Evolutionary conservation across 2,888 invertebrate genomes (phyloP), one percentile per base, ranked within the genome.

Genomic region (Dioctria rufipes): DNA sequence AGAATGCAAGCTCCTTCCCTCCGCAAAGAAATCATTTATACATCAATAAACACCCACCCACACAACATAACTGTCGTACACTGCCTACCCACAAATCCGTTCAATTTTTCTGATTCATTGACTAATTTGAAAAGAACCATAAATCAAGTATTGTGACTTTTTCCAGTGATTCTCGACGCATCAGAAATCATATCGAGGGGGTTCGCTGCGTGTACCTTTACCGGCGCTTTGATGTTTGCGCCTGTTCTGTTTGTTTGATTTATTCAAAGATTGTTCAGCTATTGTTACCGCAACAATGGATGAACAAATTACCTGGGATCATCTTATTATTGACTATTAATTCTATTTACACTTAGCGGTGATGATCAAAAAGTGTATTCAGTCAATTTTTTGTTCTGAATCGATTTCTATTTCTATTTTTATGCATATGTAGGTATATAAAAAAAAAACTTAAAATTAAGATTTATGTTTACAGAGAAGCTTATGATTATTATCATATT

Each of bases 321-420:
- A 51, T 69, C 69, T 51, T 39, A 69, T 69, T 69, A 69, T 69
- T 51, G 54, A 51, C 69, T 69, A 51, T 69, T 69, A 51, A 69
- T 69, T 69, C 49, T 69, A 69, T 69, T 69, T 51, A 69, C 69
- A 69, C 69, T 69, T 69, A 51, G 69, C 69, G 69, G 69, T 37
- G 6, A 8, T 11, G 4, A 54, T 54, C 54, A 54, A 54, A 11
- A 25, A 25, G 25, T 25, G 25, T 25, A 25, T 25, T 25, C 25
- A 25, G 25, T 25, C 25, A 25, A 25, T 25, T 25, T 25, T 25
- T 25, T 25, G 25, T 25, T 25, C 25, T 25, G 25, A 25, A 25
- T 25, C 25, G 25, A 25, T 25, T 25, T 25, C 25, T 25, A 25
- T 25, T 25, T 25, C 25, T 25, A 25, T 25, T 25, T 25, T 1